Evolutionary conservation across 2,113 vertebrate genomes (phyloP).

Genomic region (Paracanthobrama guichenoti): DNA sequence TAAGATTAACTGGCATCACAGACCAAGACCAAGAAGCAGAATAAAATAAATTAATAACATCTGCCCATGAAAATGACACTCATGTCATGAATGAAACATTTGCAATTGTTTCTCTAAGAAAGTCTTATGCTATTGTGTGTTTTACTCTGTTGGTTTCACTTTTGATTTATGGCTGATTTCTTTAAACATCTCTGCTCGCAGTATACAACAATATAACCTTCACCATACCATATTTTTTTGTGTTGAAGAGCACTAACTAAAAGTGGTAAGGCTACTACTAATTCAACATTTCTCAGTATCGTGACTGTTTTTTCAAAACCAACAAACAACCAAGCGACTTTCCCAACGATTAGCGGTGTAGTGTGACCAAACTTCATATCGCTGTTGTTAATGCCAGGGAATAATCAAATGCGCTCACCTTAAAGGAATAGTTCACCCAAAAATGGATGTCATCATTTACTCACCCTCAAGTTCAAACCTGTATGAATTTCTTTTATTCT

Average conservation of each 20-base stretch:
- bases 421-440: too few species aligned
- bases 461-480: too few species aligned
- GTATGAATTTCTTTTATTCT: too few species aligned
- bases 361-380: neutral
- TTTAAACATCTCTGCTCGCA: slow-evolving; percentile 50
- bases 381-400: neutral
- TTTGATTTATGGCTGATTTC: slow-evolving; percentile 20
- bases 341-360: neutral
- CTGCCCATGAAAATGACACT: slow-evolving; percentile 30
- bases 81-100: slow-evolving; percentile 28
- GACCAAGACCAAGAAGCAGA: slow-evolving; percentile 19
- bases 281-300: neutral
- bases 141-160: neutral
- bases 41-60: slow-evolving; percentile 36
- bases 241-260: too few species aligned
- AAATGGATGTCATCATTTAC: too few species aligned
- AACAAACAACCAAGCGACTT: neutral
- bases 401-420: neutral
- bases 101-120: slow-evolving; percentile 33
- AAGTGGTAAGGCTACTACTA: too few species aligned
- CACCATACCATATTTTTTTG: neutral
- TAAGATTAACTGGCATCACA: slow-evolving; percentile 25
- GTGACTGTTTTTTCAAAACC: neutral
- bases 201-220: slow-evolving; percentile 63
- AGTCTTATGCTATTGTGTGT: slow-evolving; percentile 6